Base-by-base conservation (phyloP, 2,113 vertebrate genomes). In the Microcebus murinus region DNA sequence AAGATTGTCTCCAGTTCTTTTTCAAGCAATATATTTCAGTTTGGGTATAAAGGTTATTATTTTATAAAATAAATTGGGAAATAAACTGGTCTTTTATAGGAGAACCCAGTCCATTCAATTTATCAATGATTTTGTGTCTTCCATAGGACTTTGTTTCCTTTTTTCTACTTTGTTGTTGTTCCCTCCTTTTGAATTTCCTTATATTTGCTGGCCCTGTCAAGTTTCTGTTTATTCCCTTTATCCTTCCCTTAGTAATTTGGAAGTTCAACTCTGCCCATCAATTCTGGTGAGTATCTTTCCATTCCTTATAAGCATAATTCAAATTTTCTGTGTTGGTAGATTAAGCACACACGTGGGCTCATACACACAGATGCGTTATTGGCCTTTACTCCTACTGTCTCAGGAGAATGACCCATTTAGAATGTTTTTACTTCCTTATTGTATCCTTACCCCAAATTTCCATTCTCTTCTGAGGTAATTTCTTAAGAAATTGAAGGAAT, bases 381-480 rank as follows among this genome's bases (percentile, higher is more conserved):
- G 82, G 63, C 77, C 48, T 84, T 96, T 84, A 82, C 13, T 77
- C 13, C 11, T 70, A 84, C 77, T 82, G 82, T 95, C 36, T 95
- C 27, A 93, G 76, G 27, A 83, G 70, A 88, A 39, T 21, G 57
- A 82, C 74, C 20, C 45, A 74, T 57, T 57, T 83, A 65, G n/a
- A 91, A 57, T 74, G 13, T 45, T 92, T 83, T 83, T 74, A 59
- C 29, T 71, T 87, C 59, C 76, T 93, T 27, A 45, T 83, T 89
- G 61, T 68, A 77, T 27, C 21, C 4, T 77, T n/a, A 70, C 36
- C 17, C 84, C 5, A 83, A 80, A 68, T 70, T 52, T 96, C 27
- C 83, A 12, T 92, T 70, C 59, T 92, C 83, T 50, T n/a, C 29
- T 45, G 61, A 76, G 59, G 39, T 59, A 27, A 29, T 59, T 67